Evolutionary conservation across 2,797 vertebrate species (phyloP), one percentile per base, ranked within the genome.

Genomic region (Pyrocephalus nanus): DNA sequence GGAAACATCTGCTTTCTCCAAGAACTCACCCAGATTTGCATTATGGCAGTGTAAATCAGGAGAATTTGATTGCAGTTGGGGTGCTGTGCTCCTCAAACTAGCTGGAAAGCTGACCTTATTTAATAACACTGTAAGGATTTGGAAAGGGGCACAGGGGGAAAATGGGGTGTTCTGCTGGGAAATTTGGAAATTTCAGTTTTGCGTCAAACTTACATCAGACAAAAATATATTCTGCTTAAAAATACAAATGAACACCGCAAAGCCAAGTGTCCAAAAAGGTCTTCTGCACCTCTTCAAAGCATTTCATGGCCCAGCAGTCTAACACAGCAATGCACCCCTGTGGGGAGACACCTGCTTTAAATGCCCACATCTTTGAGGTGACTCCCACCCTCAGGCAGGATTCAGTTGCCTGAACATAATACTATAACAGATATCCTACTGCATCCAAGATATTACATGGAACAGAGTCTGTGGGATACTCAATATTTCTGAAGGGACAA

Each of bases 1-100:
- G 21, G 77, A 69, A 81, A 23, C 12, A 7, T 27, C 26, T 65
- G 9, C 29, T 60, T 55, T 34, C 13, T 20, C 22, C 18, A 23
- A 45, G 7, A 2, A 10, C 11, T 45, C 29, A 10, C 1, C 16
- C 29, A 54, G 36, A 36, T 58, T 55, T 77, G 17, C 0, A 0
- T 36, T 40, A 19, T 19, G 9, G 19, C 8, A 32, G 7, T 10
- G 20, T 22, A 51, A 64, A 77, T 23, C 45, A 76, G 26, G 36
- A 42, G 45, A 45, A 47, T 42, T 60, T 61, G 8, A 8, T 8
- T 70, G 13, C 20, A 21, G 17, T 0, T 45, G 65, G 19, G 22
- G 14, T 58, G 45, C 36, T 36, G 16, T 15, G 9, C 25, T 74
- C 21, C 53, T 61, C 12, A 2, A 66, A 57, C 16, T 34, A 34